Conservation (phyloP, 2,113 vertebrate species). For the human (Homo sapiens) region GRCh38 chr5:144810001-144810500, state of each 20-base stretch:
- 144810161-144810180: background rate
- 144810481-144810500: background rate
- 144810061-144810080: constrained; percentile 65
- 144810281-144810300: background rate
- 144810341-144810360: background rate
- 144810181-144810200: constrained; percentile 14
- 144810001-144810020: background rate
- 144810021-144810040: background rate
- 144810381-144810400: background rate
- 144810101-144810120: constrained; percentile 53
- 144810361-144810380: background rate
- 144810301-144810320: background rate
- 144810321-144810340: background rate
- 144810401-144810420: background rate
- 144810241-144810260: background rate
- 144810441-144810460: background rate
- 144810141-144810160: background rate
- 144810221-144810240: constrained; percentile 53
- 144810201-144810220: constrained; percentile 15
- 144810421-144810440: background rate
- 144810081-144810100: background rate
- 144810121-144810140: constrained; percentile 46
- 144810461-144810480: background rate
- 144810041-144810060: background rate
- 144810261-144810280: background rate